Evolutionary conservation across 2,888 invertebrate species (phyloP).

Genomic region (Palloptera scutellata): DNA sequence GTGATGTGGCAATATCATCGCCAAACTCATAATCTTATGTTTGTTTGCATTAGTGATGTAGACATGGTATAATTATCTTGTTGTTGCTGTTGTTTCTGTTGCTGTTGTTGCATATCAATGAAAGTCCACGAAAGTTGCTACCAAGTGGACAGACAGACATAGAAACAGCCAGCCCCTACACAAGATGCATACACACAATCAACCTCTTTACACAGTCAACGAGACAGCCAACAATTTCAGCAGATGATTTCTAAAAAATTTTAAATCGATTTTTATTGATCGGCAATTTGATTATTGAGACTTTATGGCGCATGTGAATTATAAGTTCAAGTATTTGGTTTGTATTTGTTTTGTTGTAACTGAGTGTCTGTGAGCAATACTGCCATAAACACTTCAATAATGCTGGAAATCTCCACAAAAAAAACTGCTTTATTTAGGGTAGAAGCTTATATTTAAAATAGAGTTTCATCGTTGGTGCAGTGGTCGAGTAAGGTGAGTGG

Average conservation of each 20-base stretch:
- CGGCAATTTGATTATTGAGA: conserved; percentile 55
- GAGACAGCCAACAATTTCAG: background rate
- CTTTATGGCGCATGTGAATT: conserved; percentile 61
- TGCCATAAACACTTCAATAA: too few relatives aligned
- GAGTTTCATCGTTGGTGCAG: too few relatives aligned
- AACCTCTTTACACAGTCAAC: too few relatives aligned
- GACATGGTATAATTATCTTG: conserved; percentile 34
- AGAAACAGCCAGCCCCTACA: too few relatives aligned
- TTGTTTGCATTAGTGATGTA: conserved; percentile 39
- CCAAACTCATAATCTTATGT: conserved; percentile 41
- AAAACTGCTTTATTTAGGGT: too few relatives aligned
- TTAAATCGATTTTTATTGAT: conserved; percentile 26
- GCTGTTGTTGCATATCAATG: background rate
- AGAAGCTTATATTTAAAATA: too few relatives aligned
- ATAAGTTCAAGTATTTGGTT: conserved; percentile 38
- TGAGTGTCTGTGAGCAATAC: too few relatives aligned
- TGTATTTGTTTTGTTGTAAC: background rate
- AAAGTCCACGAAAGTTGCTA: background rate
- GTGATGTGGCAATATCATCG: conserved; percentile 33
- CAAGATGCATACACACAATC: background rate
- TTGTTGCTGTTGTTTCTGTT: conserved; percentile 15
- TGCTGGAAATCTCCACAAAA: too few relatives aligned
- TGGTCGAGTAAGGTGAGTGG: too few relatives aligned
- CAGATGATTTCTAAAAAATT: conserved; percentile 27
- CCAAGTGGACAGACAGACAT: conserved; percentile 1